These are phyloP conservation scores for Corella eumyota DNA, from an alignment of 23 tunicate genomes.

Conservation along the genomic window DNA sequence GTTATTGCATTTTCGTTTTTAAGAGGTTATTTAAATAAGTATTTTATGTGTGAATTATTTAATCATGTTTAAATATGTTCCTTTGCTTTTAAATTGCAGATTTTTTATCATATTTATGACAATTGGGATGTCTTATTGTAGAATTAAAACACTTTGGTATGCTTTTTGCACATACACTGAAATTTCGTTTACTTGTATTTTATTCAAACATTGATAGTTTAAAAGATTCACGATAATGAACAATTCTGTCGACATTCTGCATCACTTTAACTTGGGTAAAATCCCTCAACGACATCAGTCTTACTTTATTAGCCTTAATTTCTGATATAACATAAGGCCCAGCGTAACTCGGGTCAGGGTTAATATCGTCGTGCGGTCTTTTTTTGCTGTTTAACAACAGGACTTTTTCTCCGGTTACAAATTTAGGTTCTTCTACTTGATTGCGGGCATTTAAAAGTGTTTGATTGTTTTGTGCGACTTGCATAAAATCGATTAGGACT, in stretches of 20 bases:
- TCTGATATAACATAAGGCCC: slow-evolving; percentile 42
- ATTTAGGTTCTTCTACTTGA: slow-evolving; percentile 4
- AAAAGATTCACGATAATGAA: slow-evolving; percentile 30
- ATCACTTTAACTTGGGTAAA: slow-evolving; percentile 18
- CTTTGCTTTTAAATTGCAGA: too few species aligned
- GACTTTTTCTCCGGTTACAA: slow-evolving; percentile 44
- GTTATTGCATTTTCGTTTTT: too few species aligned
- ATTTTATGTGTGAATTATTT: too few species aligned
- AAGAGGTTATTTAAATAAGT: too few species aligned
- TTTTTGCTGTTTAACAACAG: slow-evolving; percentile 24
- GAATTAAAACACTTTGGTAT: too few species aligned
- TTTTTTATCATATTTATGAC: too few species aligned
- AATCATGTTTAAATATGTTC: too few species aligned
- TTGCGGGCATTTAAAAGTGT: slow-evolving; percentile 25
- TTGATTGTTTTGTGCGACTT: slow-evolving; percentile 14
- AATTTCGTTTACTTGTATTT: too few species aligned
- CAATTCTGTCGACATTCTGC: slow-evolving; percentile 9
- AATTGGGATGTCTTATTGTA: too few species aligned
- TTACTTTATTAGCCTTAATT: slow-evolving; percentile 33
- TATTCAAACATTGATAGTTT: slow-evolving; percentile 40
- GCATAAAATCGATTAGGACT: slow-evolving; percentile 7
- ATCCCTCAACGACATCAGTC: slow-evolving; percentile 31
- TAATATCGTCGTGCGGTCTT: slow-evolving; percentile 14
- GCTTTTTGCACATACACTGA: too few species aligned
- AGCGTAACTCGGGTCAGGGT: slow-evolving; percentile 3